Evolutionary conservation across 2,113 vertebrate species (phyloP), one percentile per base, ranked within the genome.

Genomic region (Rhea americana): DNA sequence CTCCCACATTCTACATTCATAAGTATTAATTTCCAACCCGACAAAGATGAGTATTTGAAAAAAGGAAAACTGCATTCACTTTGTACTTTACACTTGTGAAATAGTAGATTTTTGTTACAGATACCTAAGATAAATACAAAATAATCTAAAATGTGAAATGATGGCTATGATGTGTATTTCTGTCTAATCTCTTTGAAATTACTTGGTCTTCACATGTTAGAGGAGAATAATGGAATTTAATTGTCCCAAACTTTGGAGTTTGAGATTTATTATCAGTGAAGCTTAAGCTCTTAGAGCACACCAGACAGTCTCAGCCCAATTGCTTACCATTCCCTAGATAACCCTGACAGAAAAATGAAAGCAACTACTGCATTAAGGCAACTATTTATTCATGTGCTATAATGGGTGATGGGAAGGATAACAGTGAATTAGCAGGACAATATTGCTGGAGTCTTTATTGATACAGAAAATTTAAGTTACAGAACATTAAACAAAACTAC

Each of bases 361-460:
- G 28, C 26, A 58, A 68, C 82, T 76, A 73, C 45, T 62, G 37
- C 62, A 43, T 30, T 39, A 55, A 59, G 71, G 72, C 39, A 93
- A 43, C 9, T 50, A 2, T 73, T 90, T 77, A 41, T 88, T 67
- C 26, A 41, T 62, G 26, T 10, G 24, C 67, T 30, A 30, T 18
- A 81, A 14, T 9, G 39, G 37, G 81, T n/a, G 76, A 90, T 73
- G 76, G 45, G 45, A n/a, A 88, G 47, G 68, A 35, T 48, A 86
- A 83, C 90, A 91, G 30, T 48, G 35, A 90, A 63, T 90, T 87
- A 76, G 50, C 58, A 93, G 78, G 50, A 41, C 75, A 97, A 76
- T 95, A 93, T 85, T 83, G 74, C 56, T 82, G 61, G 78, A 84
- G 37, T 65, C 22, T 97, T 98, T 98, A 97, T 97, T 97, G 90